Evolutionary conservation across 2,888 invertebrate species (phyloP).

Genomic region (Allacma fusca): DNA sequence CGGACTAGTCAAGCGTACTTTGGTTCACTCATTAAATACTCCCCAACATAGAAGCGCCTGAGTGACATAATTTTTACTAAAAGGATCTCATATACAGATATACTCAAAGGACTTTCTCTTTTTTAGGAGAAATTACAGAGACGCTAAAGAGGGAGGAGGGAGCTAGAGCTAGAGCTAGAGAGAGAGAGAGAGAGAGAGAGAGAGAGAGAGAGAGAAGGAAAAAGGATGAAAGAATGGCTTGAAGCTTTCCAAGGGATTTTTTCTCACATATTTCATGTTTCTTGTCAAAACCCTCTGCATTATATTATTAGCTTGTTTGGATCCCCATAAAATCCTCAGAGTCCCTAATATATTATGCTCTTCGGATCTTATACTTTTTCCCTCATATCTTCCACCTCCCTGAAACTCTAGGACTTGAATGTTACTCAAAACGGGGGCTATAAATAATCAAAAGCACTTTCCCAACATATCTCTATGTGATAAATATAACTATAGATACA

Average conservation of each 20-base stretch:
- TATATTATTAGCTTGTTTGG: conserved; percentile 24
- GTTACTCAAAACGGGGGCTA: too few relatives aligned
- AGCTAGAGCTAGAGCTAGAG: too few relatives aligned
- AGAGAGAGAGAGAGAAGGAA: background rate
- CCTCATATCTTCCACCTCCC: background rate
- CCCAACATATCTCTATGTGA: too few relatives aligned
- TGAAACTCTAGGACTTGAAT: background rate
- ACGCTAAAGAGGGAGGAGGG: too few relatives aligned
- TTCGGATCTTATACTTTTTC: background rate
- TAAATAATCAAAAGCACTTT: too few relatives aligned
- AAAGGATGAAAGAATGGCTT: background rate
- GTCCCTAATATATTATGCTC: conserved; percentile 22
- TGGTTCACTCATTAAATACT: too few relatives aligned
- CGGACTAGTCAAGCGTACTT: too few relatives aligned
- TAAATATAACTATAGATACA: too few relatives aligned
- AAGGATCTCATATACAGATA: conserved; percentile 23
- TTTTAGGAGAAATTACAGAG: background rate
- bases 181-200: too few relatives aligned
- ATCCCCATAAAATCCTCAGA: conserved; percentile 13
- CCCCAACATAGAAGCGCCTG: too few relatives aligned
- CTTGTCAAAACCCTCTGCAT: conserved; percentile 21
- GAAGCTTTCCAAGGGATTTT: conserved; percentile 21
- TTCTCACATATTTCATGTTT: conserved; percentile 24
- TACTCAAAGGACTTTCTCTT: background rate
- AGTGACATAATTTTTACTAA: conserved; percentile 26